phyloP scores from a whole-genome alignment of 2,113 vertebrate species.

The Parotia lawesii region DNA sequence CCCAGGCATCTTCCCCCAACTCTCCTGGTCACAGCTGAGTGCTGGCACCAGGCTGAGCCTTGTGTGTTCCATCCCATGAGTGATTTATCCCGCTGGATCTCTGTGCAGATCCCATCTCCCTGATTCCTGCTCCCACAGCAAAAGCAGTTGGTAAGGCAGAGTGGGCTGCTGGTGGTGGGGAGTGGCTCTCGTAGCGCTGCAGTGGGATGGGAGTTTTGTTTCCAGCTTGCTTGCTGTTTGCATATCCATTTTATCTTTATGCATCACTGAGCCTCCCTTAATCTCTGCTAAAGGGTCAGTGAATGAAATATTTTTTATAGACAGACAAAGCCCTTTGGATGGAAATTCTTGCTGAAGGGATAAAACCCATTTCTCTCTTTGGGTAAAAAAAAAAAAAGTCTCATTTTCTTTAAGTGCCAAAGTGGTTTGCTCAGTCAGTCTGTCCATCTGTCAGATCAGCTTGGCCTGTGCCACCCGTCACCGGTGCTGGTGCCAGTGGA shows the following conservation, averaged over 20 bases:
- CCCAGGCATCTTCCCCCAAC: accelerated
- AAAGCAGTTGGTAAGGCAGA: background rate
- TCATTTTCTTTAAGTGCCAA: background rate
- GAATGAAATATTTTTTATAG: background rate
- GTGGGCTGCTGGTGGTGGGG: background rate
- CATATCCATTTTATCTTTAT: background rate
- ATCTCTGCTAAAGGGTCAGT: conserved; percentile 5
- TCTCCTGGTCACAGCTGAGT: background rate
- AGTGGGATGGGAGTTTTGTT: background rate
- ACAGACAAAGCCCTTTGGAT: background rate
- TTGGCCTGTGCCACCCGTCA: background rate
- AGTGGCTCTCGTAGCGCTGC: background rate
- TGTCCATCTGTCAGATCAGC: background rate
- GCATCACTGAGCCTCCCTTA: background rate
- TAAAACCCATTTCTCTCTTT: conserved; percentile 5
- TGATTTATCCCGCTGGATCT: background rate
- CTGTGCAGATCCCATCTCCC: background rate
- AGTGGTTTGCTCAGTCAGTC: background rate
- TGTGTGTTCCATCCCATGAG: background rate
- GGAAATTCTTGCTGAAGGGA: background rate
- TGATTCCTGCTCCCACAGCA: background rate
- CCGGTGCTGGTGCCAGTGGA: background rate
- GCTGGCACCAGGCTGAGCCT: background rate
- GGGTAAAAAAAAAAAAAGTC: no score
- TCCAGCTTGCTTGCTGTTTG: background rate